Evolutionary conservation across 2,888 invertebrate species (phyloP), one percentile per base, ranked within the genome.

Genomic region (Tolmerus cingulatus): DNA sequence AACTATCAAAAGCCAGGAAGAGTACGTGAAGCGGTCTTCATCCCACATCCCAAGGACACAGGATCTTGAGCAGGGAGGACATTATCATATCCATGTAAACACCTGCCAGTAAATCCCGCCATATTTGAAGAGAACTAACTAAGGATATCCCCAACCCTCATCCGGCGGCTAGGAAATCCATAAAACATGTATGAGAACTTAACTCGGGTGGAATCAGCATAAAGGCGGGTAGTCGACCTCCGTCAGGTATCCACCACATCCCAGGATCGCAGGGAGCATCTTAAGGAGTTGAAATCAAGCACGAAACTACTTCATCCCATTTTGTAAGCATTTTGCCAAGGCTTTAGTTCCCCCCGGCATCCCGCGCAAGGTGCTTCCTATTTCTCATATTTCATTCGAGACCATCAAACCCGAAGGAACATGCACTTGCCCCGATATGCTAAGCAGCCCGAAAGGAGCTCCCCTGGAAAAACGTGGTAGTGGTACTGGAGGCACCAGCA

Each of bases 111-210:
- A 78, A 78, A 78, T 40, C 43, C 43, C 23, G 43, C 78, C 78
- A 43, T 37, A 43, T 78, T 43, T 78, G 78, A 78, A 78, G 78
- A n/a, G 23, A 43, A 43, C 40, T 40, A 43, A 19, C 40, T 66
- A 40, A 19, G 40, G 78, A 43, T 78, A 78, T 43, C 43, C 19
- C 14, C n/a, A 23, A 23, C 19, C 23, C 12, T 43, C 40, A 40
- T 78, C 78, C 78, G 40, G 37, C 23, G 19, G 37, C 43, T 8
- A 81, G 51, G 9, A 34, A 81, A 81, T 81, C 51, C 46, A 57
- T 81, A 55, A 81, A 81, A 81, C 51, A 51, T 81, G 81, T 57
- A 81, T 55, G 55, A 81, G 81, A 55, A 30, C 81, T 81, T 40
- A 81, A 34, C 30, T 51, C 30, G 81, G 51, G 55, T 57, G 81